Conservation (phyloP, 2,113 vertebrate species). For the Chascanopsetta lugubris region DNA sequence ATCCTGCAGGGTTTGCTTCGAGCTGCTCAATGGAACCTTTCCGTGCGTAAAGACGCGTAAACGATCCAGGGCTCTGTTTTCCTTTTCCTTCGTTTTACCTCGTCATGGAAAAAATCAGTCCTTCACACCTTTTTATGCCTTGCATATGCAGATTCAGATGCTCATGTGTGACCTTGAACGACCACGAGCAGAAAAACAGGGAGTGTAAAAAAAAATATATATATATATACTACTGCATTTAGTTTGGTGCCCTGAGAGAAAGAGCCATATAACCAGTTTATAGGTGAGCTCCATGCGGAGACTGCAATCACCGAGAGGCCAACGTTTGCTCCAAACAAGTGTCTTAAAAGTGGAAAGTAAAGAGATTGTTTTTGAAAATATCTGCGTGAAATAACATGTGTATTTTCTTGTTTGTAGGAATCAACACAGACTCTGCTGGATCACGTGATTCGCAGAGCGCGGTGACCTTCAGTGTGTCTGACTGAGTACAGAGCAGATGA, state of each 20-base stretch:
- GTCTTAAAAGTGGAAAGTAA: too few species aligned
- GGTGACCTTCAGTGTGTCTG: not conserved
- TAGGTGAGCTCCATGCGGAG: constrained; percentile 37
- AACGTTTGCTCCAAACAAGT: too few species aligned
- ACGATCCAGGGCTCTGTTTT: constrained; percentile 2
- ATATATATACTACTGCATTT: not conserved
- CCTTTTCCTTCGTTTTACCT: not conserved
- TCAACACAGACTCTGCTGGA: not conserved
- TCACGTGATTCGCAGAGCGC: not conserved
- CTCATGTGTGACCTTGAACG: constrained; percentile 58
- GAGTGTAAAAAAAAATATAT: constrained; percentile 7
- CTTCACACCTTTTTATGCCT: not conserved
- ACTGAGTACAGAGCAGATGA: not conserved
- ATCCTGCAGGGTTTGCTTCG: not conserved
- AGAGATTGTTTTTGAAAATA: constrained; percentile 30
- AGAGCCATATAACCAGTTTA: constrained; percentile 47
- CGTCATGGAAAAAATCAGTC: not conserved
- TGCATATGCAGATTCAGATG: constrained; percentile 5
- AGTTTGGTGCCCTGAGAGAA: constrained; percentile 23
- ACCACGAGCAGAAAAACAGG: constrained; percentile 11
- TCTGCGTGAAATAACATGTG: constrained; percentile 17
- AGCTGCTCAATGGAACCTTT: constrained; percentile 1
- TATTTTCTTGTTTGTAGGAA: not conserved
- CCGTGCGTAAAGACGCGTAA: constrained; percentile 41
- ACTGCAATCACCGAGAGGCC: constrained; percentile 22